phyloP scores from a whole-genome alignment of 2,113 vertebrate genomes.

The Felis chaus region DNA sequence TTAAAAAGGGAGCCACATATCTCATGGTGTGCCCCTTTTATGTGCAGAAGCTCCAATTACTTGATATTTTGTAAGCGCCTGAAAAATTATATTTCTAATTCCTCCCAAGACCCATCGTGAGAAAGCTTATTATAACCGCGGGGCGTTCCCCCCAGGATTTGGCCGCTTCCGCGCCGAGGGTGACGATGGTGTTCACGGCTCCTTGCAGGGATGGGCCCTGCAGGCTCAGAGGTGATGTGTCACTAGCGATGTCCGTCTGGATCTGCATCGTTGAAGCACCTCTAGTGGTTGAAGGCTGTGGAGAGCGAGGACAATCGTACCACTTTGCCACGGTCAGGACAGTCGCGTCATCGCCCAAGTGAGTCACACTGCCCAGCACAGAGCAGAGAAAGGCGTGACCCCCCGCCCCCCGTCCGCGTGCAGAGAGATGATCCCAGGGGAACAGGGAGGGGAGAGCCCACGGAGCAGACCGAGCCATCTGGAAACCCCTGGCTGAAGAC shows the following conservation, averaged over 20 bases:
- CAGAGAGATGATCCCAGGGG: not conserved
- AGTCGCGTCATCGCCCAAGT: accelerated
- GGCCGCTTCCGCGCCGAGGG: not conserved
- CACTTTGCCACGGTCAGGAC: no score
- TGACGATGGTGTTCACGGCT: not conserved
- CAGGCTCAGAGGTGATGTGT: accelerated
- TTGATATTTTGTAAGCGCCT: constrained; percentile 65
- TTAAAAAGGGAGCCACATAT: constrained; percentile 44
- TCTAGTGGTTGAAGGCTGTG: accelerated
- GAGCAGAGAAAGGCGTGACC: not conserved
- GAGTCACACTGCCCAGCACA: accelerated
- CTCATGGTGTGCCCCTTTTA: constrained; percentile 34
- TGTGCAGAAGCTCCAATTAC: constrained; percentile 41
- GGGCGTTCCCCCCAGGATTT: not conserved
- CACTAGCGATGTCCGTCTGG: accelerated
- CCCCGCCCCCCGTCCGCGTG: accelerated
- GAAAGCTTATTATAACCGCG: constrained; percentile 32
- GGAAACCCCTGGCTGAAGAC: not conserved
- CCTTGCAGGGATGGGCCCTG: not conserved
- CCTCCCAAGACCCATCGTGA: constrained; percentile 48
- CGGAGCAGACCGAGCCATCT: accelerated
- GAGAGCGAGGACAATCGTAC: not conserved
- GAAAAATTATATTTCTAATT: constrained; percentile 68
- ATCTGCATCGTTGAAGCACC: accelerated
- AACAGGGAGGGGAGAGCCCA: accelerated